phyloP scores from a whole-genome alignment of 2,113 vertebrate genomes.

The Odontesthes bonariensis region DNA sequence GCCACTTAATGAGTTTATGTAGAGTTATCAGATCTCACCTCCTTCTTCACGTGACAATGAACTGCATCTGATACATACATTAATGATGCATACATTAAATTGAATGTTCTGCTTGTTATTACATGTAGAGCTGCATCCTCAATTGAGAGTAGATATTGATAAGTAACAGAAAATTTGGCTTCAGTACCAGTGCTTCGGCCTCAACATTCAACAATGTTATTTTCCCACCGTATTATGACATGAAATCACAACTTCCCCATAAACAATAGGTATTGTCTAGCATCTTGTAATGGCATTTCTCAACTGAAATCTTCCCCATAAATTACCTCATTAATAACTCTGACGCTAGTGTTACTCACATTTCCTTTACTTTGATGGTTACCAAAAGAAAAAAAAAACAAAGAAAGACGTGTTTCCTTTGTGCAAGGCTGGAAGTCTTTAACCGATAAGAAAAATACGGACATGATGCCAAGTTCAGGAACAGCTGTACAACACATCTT shows the following conservation, averaged over 20 bases:
- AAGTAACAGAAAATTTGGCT: conserved; percentile 1
- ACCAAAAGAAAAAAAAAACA: conserved; percentile 6
- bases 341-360: conserved; percentile 45
- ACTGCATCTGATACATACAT: too few species aligned
- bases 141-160: background rate
- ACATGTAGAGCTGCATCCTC: too few species aligned
- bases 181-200: background rate
- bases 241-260: conserved; percentile 2
- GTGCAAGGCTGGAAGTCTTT: background rate
- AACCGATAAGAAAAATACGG: background rate
- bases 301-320: background rate
- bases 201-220: background rate
- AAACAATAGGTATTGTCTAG: conserved; percentile 14
- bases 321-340: conserved; percentile 12
- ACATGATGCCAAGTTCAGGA: background rate
- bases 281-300: conserved; percentile 33
- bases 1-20: too few species aligned
- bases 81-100: too few species aligned
- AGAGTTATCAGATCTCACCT: too few species aligned
- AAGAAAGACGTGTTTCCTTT: background rate
- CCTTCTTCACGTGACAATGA: too few species aligned
- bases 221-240: background rate
- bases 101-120: too few species aligned
- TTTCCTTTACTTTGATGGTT: conserved; percentile 49
- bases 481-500: background rate